A percentile compares a stretch with the other conserved stretches of the same genome.
Conservation (phyloP, 2,113 vertebrate genomes). For the Mugil cephalus region DNA sequence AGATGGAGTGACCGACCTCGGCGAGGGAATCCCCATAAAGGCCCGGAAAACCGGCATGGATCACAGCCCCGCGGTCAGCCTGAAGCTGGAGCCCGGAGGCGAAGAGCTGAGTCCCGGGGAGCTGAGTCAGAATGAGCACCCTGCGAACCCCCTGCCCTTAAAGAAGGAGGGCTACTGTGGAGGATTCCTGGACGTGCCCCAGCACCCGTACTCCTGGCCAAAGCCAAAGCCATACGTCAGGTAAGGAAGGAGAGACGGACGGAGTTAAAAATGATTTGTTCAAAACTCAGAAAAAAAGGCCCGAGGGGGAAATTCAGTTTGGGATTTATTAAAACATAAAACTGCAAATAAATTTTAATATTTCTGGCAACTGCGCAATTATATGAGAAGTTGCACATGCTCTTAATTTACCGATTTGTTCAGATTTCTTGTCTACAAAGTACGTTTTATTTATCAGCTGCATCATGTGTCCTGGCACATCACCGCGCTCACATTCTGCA, state of each 20-base stretch:
- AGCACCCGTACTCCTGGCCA: conserved; percentile 92
- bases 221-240: conserved; percentile 95
- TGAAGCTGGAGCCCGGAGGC: conserved; percentile 91
- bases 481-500: conserved; percentile 54
- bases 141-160: conserved; percentile 84
- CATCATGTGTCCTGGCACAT: conserved; percentile 7
- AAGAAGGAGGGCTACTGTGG: conserved; percentile 92
- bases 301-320: too few relatives aligned
- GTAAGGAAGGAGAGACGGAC: conserved; percentile 75
- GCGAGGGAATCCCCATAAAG: conserved; percentile 92
- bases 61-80: conserved; percentile 77
- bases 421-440: neutral
- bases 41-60: conserved; percentile 91
- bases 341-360: neutral
- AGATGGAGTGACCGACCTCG: conserved; percentile 90
- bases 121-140: conserved; percentile 87
- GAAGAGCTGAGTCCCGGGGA: conserved; percentile 87
- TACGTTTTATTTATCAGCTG: conserved; percentile 9
- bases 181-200: conserved; percentile 93
- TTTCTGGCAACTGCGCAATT: too few relatives aligned
- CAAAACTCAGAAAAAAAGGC: too few relatives aligned
- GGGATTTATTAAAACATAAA: neutral
- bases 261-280: too few relatives aligned
- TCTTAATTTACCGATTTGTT: too few relatives aligned
- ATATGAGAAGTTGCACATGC: too few relatives aligned